phyloP scores from a whole-genome alignment of 2,888 invertebrate genomes.

The Gibbula magus region DNA sequence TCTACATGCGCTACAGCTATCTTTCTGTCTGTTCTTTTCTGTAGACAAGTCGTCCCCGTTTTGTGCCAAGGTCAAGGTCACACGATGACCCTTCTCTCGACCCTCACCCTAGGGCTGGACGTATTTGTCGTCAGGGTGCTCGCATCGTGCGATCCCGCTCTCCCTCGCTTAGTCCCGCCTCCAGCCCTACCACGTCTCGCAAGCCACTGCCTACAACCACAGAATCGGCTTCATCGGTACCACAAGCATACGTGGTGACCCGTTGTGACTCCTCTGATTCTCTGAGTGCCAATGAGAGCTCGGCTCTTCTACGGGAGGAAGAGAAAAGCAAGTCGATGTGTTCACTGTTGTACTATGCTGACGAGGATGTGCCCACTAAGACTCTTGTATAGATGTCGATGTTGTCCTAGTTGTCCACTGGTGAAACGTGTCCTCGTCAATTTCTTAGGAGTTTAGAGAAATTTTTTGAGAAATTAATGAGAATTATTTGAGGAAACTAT shows the following conservation, averaged over 20 bases:
- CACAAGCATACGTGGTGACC: conserved; percentile 51
- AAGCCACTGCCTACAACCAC: conserved; percentile 24
- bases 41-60: conserved; percentile 63
- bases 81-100: conserved; percentile 70
- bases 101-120: conserved; percentile 61
- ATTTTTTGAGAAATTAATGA: too few species aligned
- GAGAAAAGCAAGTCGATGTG: conserved; percentile 61
- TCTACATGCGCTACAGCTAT: background rate
- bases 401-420: background rate
- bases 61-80: conserved; percentile 72
- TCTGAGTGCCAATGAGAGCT: conserved; percentile 78
- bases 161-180: conserved; percentile 69
- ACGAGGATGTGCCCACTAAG: conserved; percentile 41
- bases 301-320: conserved; percentile 73
- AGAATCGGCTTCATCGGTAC: conserved; percentile 22
- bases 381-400: conserved; percentile 16
- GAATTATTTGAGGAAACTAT: too few species aligned
- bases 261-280: conserved; percentile 74
- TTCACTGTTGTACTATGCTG: conserved; percentile 67
- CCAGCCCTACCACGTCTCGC: conserved; percentile 72
- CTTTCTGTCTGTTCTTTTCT: conserved; percentile 32
- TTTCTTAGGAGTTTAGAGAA: too few species aligned
- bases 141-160: conserved; percentile 69
- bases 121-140: conserved; percentile 72
- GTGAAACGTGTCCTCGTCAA: too few species aligned